Evolutionary conservation across 2,797 vertebrate species (phyloP), one percentile per base, ranked within the genome.

Genomic region (Lateolabrax maculatus): DNA sequence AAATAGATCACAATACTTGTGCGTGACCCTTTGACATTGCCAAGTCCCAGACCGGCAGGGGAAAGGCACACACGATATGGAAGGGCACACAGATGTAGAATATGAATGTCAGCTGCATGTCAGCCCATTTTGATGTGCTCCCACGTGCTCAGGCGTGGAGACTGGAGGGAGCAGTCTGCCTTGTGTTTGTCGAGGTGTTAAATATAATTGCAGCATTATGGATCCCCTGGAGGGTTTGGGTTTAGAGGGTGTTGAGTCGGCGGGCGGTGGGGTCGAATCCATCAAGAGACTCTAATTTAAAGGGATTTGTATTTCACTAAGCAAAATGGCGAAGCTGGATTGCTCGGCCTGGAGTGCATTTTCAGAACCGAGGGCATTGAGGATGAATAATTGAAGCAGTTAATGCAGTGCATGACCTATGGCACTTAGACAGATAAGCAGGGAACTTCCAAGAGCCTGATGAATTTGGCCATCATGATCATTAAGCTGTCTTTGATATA

Each of bases 301-400:
- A 88, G 71, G 85, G 87, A 89, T 91, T 88, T 93, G 84, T 87
- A 77, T 91, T 89, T 88, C 84, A 79, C 82, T 61, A 80, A 72
- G 79, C 84, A 87, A 93, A 94, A 91, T 89, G 74, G 87, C 76
- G 41, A 80, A 29, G 57, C 76, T 66, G 71, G 71, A 85, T 85
- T 84, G 67, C 61, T 84, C 61, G 39, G 79, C 79, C 77, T 29
- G 53, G 53, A 83, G 83, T 85, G 87, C 87, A 84, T 89, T 89
- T 90, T 89, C 63, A 80, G 67, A 91, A 89, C 62, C 6, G 73
- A 87, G 78, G 84, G 84, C 84, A 86, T 60, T 61, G 77, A 78
- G 72, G 81, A 92, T 94, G 86, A 94, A 94, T 94, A 93, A 95
- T 93, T 93, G 88, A 93, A 77, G 87, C 80, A 79, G 88, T 89